phyloP scores from a whole-genome alignment of 2,888 invertebrate genomes.

The Polyploca ridens region DNA sequence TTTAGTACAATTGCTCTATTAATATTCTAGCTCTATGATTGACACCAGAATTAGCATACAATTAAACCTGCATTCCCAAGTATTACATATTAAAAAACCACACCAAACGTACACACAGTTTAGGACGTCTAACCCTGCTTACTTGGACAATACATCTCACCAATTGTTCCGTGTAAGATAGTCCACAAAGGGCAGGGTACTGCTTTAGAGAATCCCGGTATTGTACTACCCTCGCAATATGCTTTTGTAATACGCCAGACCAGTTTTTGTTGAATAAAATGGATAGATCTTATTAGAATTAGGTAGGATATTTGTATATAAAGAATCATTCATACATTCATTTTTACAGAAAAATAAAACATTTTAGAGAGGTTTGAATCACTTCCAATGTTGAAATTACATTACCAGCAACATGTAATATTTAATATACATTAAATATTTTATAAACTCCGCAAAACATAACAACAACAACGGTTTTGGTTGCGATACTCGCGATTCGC shows the following conservation, averaged over 20 bases:
- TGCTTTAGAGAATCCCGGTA: not conserved
- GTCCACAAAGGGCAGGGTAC: conserved; percentile 7
- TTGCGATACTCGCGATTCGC: too few species aligned
- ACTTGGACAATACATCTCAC: not conserved
- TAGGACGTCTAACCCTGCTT: not conserved
- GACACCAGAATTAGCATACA: not conserved
- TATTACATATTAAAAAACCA: conserved; percentile 1
- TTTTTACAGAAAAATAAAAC: too few species aligned
- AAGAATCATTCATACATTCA: too few species aligned
- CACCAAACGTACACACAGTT: not conserved
- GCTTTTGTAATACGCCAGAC: conserved; percentile 6
- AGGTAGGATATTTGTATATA: not conserved
- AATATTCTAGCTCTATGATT: too few species aligned
- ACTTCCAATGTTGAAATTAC: too few species aligned
- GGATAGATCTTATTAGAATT: conserved; percentile 15
- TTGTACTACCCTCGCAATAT: conserved; percentile 9
- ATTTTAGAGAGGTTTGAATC: too few species aligned
- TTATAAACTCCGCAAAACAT: too few species aligned
- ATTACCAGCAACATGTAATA: too few species aligned
- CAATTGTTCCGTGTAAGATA: conserved; percentile 7
- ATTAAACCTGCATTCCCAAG: not conserved
- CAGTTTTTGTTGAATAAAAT: conserved; percentile 3
- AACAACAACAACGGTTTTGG: too few species aligned
- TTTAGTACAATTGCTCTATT: too few species aligned
- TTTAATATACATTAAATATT: too few species aligned